Evolutionary conservation across 2,888 invertebrate genomes (phyloP), one percentile per base, ranked within the genome.

Genomic region (Synergus umbraculus): DNA sequence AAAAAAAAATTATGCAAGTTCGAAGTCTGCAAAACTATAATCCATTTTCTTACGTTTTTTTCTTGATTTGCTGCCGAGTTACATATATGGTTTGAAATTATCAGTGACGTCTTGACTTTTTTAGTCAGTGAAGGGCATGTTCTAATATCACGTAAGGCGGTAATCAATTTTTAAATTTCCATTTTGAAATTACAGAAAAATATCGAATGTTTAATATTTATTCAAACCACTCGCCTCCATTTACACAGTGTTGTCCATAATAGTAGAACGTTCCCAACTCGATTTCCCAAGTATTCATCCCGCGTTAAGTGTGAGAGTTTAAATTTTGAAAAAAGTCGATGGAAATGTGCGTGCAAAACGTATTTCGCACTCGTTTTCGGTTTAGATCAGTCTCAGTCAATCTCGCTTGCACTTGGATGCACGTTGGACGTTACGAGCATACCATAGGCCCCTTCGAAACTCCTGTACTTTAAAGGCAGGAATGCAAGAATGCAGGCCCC

Each of bases 311-410:
- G 60, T 60, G 12, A 60, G 60, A 12, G 10, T 12, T 4, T 29
- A 3, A 22, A 60, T 60, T 60, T 60, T 1, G 13, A 29, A 60
- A 60, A 60, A 22, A 22, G 22, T 9, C 22, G 22, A 60, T 22
- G 22, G 12, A 60, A 60, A 60, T 60, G 22, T 60, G 5, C 10
- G n/a, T n/a, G n/a, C 12, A 43, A 66, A 41, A 65, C 10, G n/a
- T 43, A 43, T n/a, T 66, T 66, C 18, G 12, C 54, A 37, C 54
- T 73, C 37, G 54, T 54, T 44, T 67, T 67, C 44, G 46, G n/a
- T 86, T 88, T 85, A 88, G 88, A 89, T 90, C 90, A 90, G 90
- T 90, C 90, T 91, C 90, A 88, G 88, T 88, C 87, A 88, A 88
- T 87, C 80, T 78, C 65, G 78, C 80, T 76, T 81, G 79, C 78